phyloP scores from a whole-genome alignment of 1,140 invertebrate species.

The Tetramorium parvispinum region DNA sequence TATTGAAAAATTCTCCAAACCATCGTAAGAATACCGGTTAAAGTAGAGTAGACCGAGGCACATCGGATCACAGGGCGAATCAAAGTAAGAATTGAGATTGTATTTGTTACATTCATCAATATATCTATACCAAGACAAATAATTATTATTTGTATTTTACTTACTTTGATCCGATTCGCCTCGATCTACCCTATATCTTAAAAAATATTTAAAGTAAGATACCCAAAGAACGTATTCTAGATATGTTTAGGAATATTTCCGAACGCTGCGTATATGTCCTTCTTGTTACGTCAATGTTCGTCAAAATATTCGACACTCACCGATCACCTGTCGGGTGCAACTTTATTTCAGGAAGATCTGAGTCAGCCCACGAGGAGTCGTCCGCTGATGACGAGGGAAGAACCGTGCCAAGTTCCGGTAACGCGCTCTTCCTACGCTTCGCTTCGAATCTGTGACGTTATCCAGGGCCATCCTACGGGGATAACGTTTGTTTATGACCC shows the following conservation, averaged over 20 bases:
- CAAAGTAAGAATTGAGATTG: too few relatives aligned
- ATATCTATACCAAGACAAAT: too few relatives aligned
- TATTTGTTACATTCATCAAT: too few relatives aligned
- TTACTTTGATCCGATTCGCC: too few relatives aligned
- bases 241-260: not conserved
- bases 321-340: conserved; percentile 9
- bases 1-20: not conserved
- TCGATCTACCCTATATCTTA: too few relatives aligned
- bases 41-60: too few relatives aligned
- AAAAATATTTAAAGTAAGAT: not conserved
- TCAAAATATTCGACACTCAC: not conserved
- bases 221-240: not conserved
- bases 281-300: not conserved
- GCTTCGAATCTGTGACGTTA: conserved; percentile 32
- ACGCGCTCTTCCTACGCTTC: conserved; percentile 48
- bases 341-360: conserved; percentile 65
- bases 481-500: conserved; percentile 25
- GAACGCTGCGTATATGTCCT: not conserved
- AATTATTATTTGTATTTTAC: too few relatives aligned
- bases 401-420: conserved; percentile 65
- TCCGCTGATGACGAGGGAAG: conserved; percentile 34
- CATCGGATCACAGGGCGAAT: too few relatives aligned
- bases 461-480: not conserved
- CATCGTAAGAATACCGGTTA: not conserved
- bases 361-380: conserved; percentile 45